Percentiles rank a stretch among this genome's conserved stretches.
These are phyloP conservation scores for Danionella dracula DNA, from an alignment of 2,797 vertebrate genomes.

Conservation along the genomic window DNA sequence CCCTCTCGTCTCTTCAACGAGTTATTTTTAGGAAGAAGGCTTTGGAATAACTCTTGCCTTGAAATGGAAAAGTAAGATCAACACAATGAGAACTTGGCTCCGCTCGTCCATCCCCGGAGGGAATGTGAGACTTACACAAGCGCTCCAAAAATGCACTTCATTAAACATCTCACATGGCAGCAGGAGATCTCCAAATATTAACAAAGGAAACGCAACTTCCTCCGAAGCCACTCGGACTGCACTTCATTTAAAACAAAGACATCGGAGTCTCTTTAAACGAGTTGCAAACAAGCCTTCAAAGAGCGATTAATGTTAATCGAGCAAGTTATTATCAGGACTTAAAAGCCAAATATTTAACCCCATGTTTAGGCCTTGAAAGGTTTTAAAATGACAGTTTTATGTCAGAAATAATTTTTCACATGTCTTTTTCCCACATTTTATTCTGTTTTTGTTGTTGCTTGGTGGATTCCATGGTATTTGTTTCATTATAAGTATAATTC, in stretches of 20 bases:
- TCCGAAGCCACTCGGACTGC: not conserved
- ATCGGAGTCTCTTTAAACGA: not conserved
- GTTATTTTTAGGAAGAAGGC: conserved; percentile 42
- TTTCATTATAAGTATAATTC: no score
- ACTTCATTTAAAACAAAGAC: not conserved
- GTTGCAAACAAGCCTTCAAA: not conserved
- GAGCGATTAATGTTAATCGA: not conserved
- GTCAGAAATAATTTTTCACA: no score
- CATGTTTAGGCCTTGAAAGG: no score
- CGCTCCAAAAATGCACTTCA: not conserved
- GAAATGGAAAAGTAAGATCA: conserved; percentile 45
- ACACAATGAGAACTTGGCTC: conserved; percentile 40
- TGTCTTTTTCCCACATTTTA: no score
- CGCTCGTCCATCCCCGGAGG: conserved; percentile 21
- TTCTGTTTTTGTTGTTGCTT: no score
- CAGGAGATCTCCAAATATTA: conserved; percentile 23
- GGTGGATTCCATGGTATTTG: no score
- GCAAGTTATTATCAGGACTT: no score
- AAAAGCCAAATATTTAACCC: no score
- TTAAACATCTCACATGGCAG: conserved; percentile 14
- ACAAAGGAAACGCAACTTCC: conserved; percentile 18
- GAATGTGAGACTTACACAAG: conserved; percentile 34
- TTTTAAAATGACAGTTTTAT: no score
- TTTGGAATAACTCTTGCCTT: conserved; percentile 38
- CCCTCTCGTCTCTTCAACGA: not conserved